Evolutionary conservation across 2,888 invertebrate genomes (phyloP), one percentile per base, ranked within the genome.

Genomic region (Cosmia trapezina): DNA sequence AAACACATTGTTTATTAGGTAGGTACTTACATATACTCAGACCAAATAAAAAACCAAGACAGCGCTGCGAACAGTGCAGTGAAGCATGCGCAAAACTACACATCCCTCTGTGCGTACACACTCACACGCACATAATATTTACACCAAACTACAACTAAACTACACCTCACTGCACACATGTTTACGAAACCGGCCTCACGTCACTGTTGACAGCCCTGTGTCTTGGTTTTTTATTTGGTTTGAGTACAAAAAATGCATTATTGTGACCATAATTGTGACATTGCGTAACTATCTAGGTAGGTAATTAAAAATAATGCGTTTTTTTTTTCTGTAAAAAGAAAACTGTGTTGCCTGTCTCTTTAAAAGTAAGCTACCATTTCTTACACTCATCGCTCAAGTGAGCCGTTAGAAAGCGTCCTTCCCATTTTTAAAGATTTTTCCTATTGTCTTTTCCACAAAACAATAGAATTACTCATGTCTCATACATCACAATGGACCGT

Each of bases 401-500:
- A 62, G 33, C 28, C 17, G n/a, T 53, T 33, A 43, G 11, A 70
- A 68, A 65, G 54, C 53, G 19, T 60, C 19, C 37, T 62, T 28
- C 45, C 56, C 61, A 73, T 72, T 85, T 76, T 85, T 69, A 54
- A 78, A 73, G 64, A 77, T 73, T 76, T 60, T 51, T 41, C n/a
- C 41, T 61, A 54, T 73, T 73, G 69, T 76, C 53, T 59, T 78
- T 61, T 57, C 54, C 45, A 57, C 70, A 69, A 76, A 76, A 81
- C 70, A 83, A 78, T 69, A 68, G 66, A 43, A 73, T 77, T 65
- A 53, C 66, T 74, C 73, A 28, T 28, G 28, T 28, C 28, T 28
- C 28, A 75, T 78, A 80, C 76, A 85, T 82, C 75, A 85, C 72
- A 81, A 81, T 76, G 80, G 76, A 57, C 75, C 79, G 76, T 63